These are phyloP conservation scores for Nowickia ferox DNA, from an alignment of 2,888 invertebrate species.

Conservation along the genomic window DNA sequence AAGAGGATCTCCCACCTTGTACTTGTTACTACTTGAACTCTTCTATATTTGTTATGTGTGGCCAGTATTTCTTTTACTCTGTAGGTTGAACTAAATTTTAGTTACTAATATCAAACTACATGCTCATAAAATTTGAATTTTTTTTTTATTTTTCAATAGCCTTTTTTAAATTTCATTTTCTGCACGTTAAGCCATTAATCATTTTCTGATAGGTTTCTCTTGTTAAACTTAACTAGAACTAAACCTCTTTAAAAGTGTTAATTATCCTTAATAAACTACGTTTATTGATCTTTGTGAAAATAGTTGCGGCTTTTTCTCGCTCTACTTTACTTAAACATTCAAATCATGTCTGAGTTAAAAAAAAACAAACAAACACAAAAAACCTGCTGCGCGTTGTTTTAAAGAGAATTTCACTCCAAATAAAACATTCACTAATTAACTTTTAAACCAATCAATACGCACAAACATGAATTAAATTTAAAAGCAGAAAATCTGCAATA, in stretches of 20 bases:
- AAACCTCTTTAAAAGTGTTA: slow-evolving; percentile 68
- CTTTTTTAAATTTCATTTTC: not conserved
- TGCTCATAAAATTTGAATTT: no score
- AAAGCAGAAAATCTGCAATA: slow-evolving; percentile 14
- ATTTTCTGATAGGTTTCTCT: slow-evolving; percentile 50
- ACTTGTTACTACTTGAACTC: no score
- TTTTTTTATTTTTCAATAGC: no score
- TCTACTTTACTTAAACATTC: slow-evolving; percentile 25
- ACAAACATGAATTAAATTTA: slow-evolving; percentile 53
- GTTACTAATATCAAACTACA: no score
- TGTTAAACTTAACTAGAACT: slow-evolving; percentile 43
- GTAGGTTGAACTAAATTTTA: no score
- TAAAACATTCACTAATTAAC: slow-evolving; percentile 63
- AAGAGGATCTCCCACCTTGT: no score
- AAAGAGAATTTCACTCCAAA: slow-evolving; percentile 46
- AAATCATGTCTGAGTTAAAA: slow-evolving; percentile 13
- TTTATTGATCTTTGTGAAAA: slow-evolving; percentile 22
- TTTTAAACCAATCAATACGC: slow-evolving; percentile 54
- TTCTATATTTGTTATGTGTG: no score
- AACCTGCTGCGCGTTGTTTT: slow-evolving; percentile 55
- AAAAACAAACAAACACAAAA: slow-evolving; percentile 20
- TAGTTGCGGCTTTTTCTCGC: not conserved
- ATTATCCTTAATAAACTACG: slow-evolving; percentile 66
- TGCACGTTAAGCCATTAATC: slow-evolving; percentile 51
- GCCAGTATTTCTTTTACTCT: no score